Evolutionary conservation across 2,888 invertebrate species (phyloP).

Genomic region (Parnassius glacialis): DNA sequence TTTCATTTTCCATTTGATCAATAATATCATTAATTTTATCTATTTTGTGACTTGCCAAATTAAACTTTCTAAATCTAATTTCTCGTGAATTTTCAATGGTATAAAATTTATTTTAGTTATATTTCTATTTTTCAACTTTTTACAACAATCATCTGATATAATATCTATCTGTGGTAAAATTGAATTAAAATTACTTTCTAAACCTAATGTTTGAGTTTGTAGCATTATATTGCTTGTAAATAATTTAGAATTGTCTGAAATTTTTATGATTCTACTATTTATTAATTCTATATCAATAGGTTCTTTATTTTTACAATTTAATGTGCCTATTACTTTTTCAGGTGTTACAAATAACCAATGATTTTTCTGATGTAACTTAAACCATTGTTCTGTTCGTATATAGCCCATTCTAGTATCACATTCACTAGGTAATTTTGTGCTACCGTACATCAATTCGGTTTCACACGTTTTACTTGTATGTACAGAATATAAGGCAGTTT

Average conservation of each 20-base stretch:
- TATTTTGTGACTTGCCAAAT: no score
- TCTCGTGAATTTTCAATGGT: no score
- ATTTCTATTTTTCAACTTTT: neutral
- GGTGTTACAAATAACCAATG: no score
- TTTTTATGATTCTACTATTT: neutral
- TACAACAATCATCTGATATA: neutral
- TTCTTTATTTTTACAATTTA: neutral
- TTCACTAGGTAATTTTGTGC: slow-evolving; percentile 26
- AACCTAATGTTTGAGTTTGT: neutral
- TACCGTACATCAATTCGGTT: slow-evolving; percentile 30
- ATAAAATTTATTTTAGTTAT: no score
- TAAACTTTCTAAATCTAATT: no score
- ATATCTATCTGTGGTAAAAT: neutral
- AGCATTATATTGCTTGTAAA: neutral
- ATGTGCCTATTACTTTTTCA: neutral
- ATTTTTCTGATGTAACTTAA: no score
- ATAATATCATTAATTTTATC: no score
- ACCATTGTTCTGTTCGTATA: no score
- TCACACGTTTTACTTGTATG: slow-evolving; percentile 31
- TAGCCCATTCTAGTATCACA: slow-evolving; percentile 29
- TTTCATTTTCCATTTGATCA: no score
- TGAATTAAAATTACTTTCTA: neutral
- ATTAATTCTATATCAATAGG: neutral
- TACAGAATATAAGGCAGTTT: slow-evolving; percentile 29
- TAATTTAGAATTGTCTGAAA: neutral